phyloP scores from a whole-genome alignment of 2,113 vertebrate species.

The Bos taurus region ARS-UCD2.0 NC_037347.1:20784501-20785000 shows the following conservation, averaged over 20 bases:
- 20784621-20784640: neutral
- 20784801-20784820: neutral
- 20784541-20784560: fast-evolving
- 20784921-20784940: neutral
- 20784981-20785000: neutral
- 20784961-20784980: neutral
- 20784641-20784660: neutral
- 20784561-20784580: neutral
- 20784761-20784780: neutral
- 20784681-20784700: neutral
- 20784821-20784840: neutral
- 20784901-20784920: neutral
- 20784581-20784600: neutral
- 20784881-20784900: neutral
- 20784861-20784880: neutral
- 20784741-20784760: neutral
- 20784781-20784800: neutral
- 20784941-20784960: neutral
- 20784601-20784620: fast-evolving
- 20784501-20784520: neutral
- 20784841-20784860: neutral
- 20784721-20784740: neutral
- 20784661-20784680: neutral
- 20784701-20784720: neutral
- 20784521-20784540: neutral